Base-by-base conservation (phyloP, 2,888 invertebrate species). In the Amphipyra berbera region DNA sequence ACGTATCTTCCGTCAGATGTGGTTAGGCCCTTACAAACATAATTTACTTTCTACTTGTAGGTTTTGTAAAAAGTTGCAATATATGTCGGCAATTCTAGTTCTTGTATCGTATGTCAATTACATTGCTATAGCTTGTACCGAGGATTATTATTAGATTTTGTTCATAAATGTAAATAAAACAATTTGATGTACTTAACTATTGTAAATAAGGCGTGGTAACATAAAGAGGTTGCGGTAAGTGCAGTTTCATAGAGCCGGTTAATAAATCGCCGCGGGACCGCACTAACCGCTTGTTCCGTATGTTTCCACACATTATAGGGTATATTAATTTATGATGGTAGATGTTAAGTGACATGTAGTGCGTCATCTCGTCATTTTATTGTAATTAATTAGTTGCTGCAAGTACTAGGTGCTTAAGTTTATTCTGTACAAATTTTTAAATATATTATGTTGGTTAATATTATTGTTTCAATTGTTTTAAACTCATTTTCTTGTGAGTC, bases 361-460 rank as follows among this genome's bases (percentile, higher is more conserved):
- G 76, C 79, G 76, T 78, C 79, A 78, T 89, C 88, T 90, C 80
- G 90, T 91, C 90, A 88, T 82, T 87, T 82, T 77, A 73, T 76
- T 77, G 68, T 82, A 83, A 77, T 74, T 79, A 83, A 75, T 69
- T 76, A 80, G 78, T 86, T 75, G 64, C 75, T 82, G 81, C 71
- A 75, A 90, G 90, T 93, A 91, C 90, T 90, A 90, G 89, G 88
- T 90, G 91, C 89, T 87, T 88, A 73, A 82, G 76, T 86, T 87
- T 86, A 88, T 86, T 88, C 85, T 93, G 93, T 93, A 94, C 92
- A 94, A 93, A 93, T 89, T 85, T 88, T 88, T 87, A 86, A 93
- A 88, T 92, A 92, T 90, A 92, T 90, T 87, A 91, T 88, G 93
- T 93, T 94, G 90, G 87, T 90, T 91, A 89, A 67, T 55, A 74